Evolutionary conservation across 2,797 vertebrate genomes (phyloP), one percentile per base, ranked within the genome.

Genomic region (Coregonus sp.): DNA sequence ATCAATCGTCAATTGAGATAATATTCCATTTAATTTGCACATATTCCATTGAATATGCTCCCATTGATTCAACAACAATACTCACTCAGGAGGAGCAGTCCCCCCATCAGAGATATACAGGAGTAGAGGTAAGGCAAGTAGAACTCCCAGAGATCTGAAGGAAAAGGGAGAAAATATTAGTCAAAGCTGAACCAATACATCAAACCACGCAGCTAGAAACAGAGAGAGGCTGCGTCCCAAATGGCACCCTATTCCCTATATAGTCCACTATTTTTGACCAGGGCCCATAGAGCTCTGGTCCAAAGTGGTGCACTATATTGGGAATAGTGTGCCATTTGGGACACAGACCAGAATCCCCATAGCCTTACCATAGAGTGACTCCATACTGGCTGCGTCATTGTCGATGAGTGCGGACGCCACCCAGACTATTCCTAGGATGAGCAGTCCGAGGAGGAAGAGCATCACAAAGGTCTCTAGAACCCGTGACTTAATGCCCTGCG

Each of bases 61-160:
- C 2, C 9, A 47, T 47, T 47, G 2, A 47, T 47, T 40, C n/a
- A 47, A 70, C 50, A 16, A 14, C 5, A 80, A 56, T 78, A 92
- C 97, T 97, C 93, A 99, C 98, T 93, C 35, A 99, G 94, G 84
- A 99, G 95, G 86, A 99, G 92, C 77, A 99, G 92, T 82, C 98
- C 98, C 84, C 98, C 98, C 97, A 98, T 96, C 87, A 99, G 84
- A 40, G 98, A 99, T 92, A 99, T 98, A 86, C 98, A 99, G 75
- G 98, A 99, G 90, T 99, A 99, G 78, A 99, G 94, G 90, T 99
- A 99, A 0, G 98, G 98, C 68, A 99, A 93, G 89, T 99, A 99
- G 94, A 98, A 99, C 88, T 99, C 98, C 98, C 97, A 99, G 90
- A 99, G 96, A 90, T 99, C 98, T 99, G 86, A 12, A 86, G 72